Conservation (phyloP, 2,888 invertebrate genomes). For the Leucophenga maculata region DNA sequence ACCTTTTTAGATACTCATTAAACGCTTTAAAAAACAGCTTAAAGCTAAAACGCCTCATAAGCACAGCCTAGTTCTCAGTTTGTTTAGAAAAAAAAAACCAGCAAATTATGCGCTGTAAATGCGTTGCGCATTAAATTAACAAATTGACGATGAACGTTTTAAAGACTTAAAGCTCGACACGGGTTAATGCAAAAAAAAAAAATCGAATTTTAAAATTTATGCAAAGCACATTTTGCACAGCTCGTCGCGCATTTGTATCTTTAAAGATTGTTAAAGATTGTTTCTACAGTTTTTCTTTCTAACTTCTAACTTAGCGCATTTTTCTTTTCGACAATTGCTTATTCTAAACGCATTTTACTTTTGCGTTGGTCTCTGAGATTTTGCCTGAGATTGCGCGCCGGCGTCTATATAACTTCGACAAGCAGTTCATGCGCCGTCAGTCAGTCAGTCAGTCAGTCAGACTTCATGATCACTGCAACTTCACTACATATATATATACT, state of each 20-base stretch:
- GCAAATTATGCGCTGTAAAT: neutral
- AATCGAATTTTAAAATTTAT: neutral
- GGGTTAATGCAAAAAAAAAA: neutral
- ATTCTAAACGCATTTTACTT: conserved; percentile 20
- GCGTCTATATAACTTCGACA: neutral
- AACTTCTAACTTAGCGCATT: neutral
- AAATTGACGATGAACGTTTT: neutral
- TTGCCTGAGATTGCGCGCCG: conserved; percentile 22
- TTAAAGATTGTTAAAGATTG: neutral
- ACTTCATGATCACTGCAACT: conserved; percentile 13
- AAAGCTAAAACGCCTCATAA: too few species aligned
- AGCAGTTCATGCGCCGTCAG: neutral
- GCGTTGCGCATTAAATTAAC: conserved; percentile 1
- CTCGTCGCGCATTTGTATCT: neutral
- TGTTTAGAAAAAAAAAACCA: too few species aligned
- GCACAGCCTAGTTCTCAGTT: too few species aligned
- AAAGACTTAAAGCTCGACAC: too few species aligned
- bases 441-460: neutral
- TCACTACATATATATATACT: neutral
- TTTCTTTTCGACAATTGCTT: conserved; percentile 13
- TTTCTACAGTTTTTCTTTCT: neutral
- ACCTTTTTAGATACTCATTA: too few species aligned
- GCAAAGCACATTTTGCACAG: conserved; percentile 2
- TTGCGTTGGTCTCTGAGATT: conserved; percentile 17
- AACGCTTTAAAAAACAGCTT: too few species aligned